Conservation (phyloP, 53 echinoderm and acorn worm species). For the Apostichopus leukothele region DNA sequence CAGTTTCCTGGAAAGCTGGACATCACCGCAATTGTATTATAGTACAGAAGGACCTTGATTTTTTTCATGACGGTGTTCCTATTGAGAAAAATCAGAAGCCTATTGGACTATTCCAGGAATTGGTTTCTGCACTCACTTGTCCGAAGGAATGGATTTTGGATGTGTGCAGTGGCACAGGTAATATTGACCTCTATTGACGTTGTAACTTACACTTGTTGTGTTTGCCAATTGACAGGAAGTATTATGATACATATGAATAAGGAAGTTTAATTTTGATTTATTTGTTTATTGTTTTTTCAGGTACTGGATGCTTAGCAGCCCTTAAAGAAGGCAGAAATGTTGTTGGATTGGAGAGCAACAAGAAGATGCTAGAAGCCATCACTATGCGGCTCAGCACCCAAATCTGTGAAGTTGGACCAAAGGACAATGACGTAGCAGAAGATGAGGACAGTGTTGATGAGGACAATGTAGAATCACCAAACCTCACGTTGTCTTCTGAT, state of each 20-base stretch:
- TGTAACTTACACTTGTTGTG: neutral
- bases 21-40: neutral
- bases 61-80: neutral
- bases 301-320: constrained; percentile 17
- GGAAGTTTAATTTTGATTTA: neutral
- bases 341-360: neutral
- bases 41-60: neutral
- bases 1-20: constrained; percentile 8
- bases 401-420: neutral
- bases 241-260: neutral
- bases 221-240: neutral
- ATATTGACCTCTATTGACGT: neutral
- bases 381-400: neutral
- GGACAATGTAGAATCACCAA: neutral
- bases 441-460: neutral
- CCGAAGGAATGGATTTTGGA: constrained; percentile 28
- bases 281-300: neutral
- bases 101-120: constrained; percentile 13
- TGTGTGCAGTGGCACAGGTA: constrained; percentile 34
- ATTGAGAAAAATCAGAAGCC: constrained; percentile 6
- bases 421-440: neutral
- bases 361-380: neutral
- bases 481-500: too few relatives aligned
- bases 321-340: neutral
- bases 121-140: neutral